Conservation (phyloP, 1,140 invertebrate genomes). For the Drosophila pallidifrons region DNA sequence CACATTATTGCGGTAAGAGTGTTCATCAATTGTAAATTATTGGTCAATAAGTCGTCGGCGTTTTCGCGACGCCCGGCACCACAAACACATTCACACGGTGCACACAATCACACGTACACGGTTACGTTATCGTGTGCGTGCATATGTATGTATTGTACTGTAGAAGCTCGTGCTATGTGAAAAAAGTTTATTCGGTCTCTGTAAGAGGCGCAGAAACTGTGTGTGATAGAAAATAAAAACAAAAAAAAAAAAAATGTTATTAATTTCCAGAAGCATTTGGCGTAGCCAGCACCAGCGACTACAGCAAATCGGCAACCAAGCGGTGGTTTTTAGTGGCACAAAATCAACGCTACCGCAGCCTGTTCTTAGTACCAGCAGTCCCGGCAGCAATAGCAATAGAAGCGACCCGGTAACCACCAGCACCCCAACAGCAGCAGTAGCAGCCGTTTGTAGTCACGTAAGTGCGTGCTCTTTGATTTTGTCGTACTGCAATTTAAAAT, state of each 20-base stretch:
- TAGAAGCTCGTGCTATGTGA: conserved; percentile 58
- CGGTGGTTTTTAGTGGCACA: conserved; percentile 28
- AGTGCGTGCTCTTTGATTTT: conserved; percentile 48
- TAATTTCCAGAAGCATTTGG: conserved; percentile 75
- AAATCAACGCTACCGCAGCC: conserved; percentile 26
- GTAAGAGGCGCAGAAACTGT: conserved; percentile 30
- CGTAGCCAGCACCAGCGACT: conserved; percentile 67
- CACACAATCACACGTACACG: conserved; percentile 1
- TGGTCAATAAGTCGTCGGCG: conserved; percentile 58
- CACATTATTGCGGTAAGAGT: conserved; percentile 25
- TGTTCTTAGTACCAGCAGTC: conserved; percentile 16
- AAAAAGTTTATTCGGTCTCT: conserved; percentile 44
- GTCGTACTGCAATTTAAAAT: not conserved
- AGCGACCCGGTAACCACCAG: conserved; percentile 40
- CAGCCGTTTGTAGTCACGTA: conserved; percentile 70
- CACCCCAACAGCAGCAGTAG: conserved; percentile 26
- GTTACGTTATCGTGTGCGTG: conserved; percentile 42
- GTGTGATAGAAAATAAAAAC: conserved; percentile 42
- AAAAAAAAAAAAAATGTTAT: conserved; percentile 63
- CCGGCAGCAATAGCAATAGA: not conserved
- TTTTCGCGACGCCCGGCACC: conserved; percentile 78
- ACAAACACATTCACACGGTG: conserved; percentile 20
- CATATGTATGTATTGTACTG: conserved; percentile 48
- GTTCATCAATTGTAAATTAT: conserved; percentile 27
- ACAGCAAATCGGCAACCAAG: conserved; percentile 48